Evolutionary conservation across 2,797 vertebrate species (phyloP).

Genomic region (Siniperca obscura): DNA sequence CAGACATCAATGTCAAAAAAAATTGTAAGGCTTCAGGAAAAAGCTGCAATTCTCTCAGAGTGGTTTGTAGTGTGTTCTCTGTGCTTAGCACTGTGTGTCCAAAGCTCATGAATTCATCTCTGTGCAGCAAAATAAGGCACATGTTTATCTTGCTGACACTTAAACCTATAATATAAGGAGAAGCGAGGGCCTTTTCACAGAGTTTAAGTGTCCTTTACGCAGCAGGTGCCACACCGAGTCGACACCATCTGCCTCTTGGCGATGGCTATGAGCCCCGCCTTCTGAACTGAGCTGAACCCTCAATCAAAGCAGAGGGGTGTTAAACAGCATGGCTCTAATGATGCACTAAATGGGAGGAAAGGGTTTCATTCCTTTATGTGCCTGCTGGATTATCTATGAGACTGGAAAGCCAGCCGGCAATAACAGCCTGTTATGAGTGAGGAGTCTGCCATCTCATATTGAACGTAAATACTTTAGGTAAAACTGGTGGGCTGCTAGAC

Average conservation of each 20-base stretch:
- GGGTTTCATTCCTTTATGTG: slow-evolving; percentile 44
- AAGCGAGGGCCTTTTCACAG: slow-evolving; percentile 39
- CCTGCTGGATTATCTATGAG: slow-evolving; percentile 51
- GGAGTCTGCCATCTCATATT: slow-evolving; percentile 17
- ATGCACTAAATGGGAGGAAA: slow-evolving; percentile 64
- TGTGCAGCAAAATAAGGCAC: slow-evolving; percentile 27
- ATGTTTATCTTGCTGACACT: slow-evolving; percentile 10
- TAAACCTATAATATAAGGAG: slow-evolving; percentile 21
- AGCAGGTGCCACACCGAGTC: slow-evolving; percentile 49
- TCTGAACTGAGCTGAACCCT: slow-evolving; percentile 51
- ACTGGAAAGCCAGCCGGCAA: slow-evolving; percentile 29
- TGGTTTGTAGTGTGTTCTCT: background rate
- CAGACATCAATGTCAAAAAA: slow-evolving; percentile 47
- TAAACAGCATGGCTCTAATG: slow-evolving; percentile 61
- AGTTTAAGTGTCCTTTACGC: slow-evolving; percentile 64
- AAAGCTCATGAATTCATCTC: slow-evolving; percentile 8
- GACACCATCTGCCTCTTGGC: slow-evolving; percentile 52
- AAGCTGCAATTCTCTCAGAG: slow-evolving; percentile 9
- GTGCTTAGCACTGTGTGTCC: slow-evolving; percentile 6
- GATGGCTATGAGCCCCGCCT: slow-evolving; percentile 18
- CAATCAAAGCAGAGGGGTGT: slow-evolving; percentile 55
- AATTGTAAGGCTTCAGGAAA: slow-evolving; percentile 13
- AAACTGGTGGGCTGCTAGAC: slow-evolving; percentile 45
- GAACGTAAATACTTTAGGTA: slow-evolving; percentile 60
- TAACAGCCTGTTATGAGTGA: slow-evolving; percentile 48